Base-by-base conservation (phyloP, 2,113 vertebrate species). In the Tinamus guttatus region DNA sequence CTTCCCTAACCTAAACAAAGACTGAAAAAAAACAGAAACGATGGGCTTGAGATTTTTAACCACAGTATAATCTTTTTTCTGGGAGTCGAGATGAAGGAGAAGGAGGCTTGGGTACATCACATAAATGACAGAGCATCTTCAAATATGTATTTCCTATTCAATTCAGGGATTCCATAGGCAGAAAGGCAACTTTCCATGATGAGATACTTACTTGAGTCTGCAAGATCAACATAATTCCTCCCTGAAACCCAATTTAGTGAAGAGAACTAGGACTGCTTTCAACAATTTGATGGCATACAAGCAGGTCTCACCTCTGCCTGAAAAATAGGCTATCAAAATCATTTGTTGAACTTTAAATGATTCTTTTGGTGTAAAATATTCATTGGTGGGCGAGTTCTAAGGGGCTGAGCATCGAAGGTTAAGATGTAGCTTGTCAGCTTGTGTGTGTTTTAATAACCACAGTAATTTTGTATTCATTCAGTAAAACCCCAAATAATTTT, bases 311-410 rank as follows among this genome's bases (percentile, higher is more conserved):
- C 77, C 75, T 74, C 80, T 62, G 65, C 47, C 22, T 3, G 18
- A 73, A 38, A 40, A 94, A 77, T n/a, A 17, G 32, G 12, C 45
- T 58, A 71, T 80, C 91, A 70, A 90, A 85, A 65, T 43, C 75
- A 89, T 25, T 69, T 80, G 43, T 22, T 93, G 83, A 96, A 90
- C 73, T 92, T 75, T 25, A 92, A 59, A 45, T 79, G 83, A 88
- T 91, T 78, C 75, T 90, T 90, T 43, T 40, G 52, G 62, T 81
- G 51, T 18, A 16, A 91, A 90, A 90, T 45, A 68, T 52, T 51
- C 81, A 74, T 19, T 85, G 90, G 86, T 83, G 94, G 87, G 83
- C 76, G 83, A 38, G 59, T 74, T 78, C 62, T 30, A 81, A 79
- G 54, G 17, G 60, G 38, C 81, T 2, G 1, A 84, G 36, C 14